Percentiles rank a stretch among this genome's conserved stretches.
Evolutionary conservation across 2,113 vertebrate genomes (phyloP).

Genomic region (Notechis scutatus): DNA sequence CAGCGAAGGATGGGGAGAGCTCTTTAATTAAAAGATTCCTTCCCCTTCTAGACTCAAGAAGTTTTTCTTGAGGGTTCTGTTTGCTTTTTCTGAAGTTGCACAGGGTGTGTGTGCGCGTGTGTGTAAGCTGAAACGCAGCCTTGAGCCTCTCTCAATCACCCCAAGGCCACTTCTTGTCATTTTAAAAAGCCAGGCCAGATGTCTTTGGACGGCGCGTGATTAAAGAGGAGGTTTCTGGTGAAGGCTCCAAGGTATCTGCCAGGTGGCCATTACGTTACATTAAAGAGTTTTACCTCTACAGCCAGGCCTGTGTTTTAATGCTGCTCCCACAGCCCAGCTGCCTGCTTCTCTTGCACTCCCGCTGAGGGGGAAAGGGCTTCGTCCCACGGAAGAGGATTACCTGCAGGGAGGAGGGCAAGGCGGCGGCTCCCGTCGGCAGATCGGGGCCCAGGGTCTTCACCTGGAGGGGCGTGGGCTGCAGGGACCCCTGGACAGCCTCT

Average conservation of each 20-base stretch:
- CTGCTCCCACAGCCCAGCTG: background rate
- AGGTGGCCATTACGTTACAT: background rate
- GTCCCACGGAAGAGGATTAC: constrained; percentile 33
- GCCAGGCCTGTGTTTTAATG: background rate
- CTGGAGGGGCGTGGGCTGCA: constrained; percentile 14
- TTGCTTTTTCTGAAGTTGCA: background rate
- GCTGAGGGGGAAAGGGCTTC: background rate
- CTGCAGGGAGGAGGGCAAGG: constrained; percentile 40
- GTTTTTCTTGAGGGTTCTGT: background rate
- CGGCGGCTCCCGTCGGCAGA: constrained; percentile 58
- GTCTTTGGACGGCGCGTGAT: background rate
- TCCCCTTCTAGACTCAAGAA: background rate
- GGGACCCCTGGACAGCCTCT: constrained; percentile 21
- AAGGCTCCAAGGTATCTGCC: background rate
- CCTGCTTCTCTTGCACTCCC: background rate
- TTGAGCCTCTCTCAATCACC: background rate
- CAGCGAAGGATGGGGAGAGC: background rate
- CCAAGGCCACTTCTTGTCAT: background rate
- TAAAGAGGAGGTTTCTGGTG: background rate
- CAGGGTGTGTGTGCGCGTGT: too few relatives aligned
- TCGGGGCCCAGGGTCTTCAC: constrained; percentile 31
- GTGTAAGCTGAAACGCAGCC: background rate
- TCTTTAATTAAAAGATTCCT: background rate
- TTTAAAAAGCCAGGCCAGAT: background rate
- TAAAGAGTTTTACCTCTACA: background rate